A percentile compares a stretch with the other conserved stretches of the same genome.
Evolutionary conservation across 2,888 invertebrate species (phyloP).

Genomic region (Ornithoptera priamus): DNA sequence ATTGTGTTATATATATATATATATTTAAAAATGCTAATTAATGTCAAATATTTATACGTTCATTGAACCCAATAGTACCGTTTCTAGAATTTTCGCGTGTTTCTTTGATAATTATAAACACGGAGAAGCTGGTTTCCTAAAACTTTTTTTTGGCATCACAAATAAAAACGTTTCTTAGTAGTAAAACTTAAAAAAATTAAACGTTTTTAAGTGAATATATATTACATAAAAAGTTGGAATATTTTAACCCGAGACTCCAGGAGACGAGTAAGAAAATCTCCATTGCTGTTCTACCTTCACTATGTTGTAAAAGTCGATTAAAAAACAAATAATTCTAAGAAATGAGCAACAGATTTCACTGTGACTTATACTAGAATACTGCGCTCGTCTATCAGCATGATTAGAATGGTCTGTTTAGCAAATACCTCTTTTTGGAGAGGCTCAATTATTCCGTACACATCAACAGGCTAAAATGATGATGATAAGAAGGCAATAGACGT

Average conservation of each 20-base stretch:
- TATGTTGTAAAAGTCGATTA: neutral
- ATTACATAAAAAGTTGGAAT: too few relatives aligned
- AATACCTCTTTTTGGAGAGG: too few relatives aligned
- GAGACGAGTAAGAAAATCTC: too few relatives aligned
- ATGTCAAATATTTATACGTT: neutral
- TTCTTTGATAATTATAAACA: neutral
- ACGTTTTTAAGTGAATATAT: neutral
- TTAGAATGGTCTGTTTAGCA: too few relatives aligned
- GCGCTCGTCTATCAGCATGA: too few relatives aligned
- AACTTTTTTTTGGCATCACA: neutral
- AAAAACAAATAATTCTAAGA: neutral
- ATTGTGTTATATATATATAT: too few relatives aligned
- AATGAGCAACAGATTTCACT: too few relatives aligned
- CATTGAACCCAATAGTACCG: neutral
- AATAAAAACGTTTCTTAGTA: neutral
- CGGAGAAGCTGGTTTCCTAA: neutral
- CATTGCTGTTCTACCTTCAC: neutral
- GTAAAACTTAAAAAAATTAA: neutral
- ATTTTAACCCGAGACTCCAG: too few relatives aligned
- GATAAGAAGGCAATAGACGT: too few relatives aligned
- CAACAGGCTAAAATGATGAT: neutral
- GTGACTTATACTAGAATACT: too few relatives aligned
- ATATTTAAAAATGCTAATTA: neutral
- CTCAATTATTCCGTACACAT: neutral
- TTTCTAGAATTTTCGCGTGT: neutral